A percentile compares a stretch with the other conserved stretches of the same genome.
Evolutionary conservation across 2,113 vertebrate species (phyloP).

Genomic region (Zosterops borbonicus): DNA sequence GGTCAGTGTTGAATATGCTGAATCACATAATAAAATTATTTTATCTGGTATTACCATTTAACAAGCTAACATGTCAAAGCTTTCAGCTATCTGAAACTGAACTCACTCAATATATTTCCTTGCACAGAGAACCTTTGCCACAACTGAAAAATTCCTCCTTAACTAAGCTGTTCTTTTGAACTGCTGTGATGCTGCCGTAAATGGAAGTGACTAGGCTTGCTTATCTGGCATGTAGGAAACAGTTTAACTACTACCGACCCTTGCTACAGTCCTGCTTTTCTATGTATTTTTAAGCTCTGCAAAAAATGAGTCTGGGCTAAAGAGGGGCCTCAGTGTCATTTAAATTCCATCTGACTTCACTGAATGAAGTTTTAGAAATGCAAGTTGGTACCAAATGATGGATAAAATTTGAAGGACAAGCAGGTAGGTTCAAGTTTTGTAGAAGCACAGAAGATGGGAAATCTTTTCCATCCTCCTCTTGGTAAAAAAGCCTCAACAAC

Average conservation of each 20-base stretch:
- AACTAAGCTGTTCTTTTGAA: not conserved
- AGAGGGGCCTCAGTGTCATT: not conserved
- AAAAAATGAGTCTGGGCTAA: not conserved
- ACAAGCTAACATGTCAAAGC: not conserved
- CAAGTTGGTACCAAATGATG: not conserved
- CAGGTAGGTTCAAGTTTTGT: not conserved
- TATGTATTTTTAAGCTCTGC: not conserved
- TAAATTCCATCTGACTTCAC: not conserved
- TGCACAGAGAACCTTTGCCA: not conserved
- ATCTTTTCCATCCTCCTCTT: not conserved
- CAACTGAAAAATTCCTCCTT: not conserved
- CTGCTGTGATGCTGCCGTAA: not conserved
- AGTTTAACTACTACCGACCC: not conserved
- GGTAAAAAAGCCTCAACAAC: not conserved
- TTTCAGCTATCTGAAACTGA: not conserved
- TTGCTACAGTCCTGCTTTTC: not conserved
- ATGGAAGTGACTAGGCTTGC: not conserved
- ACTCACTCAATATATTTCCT: not conserved
- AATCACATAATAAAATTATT: not conserved
- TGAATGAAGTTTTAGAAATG: not conserved
- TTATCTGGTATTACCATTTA: not conserved
- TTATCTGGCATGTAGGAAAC: not conserved
- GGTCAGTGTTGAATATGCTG: not conserved
- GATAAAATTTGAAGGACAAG: not conserved
- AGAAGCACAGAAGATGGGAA: not conserved